Evolutionary conservation across 2,113 vertebrate species (phyloP).

Genomic region (Spea bombifrons): DNA sequence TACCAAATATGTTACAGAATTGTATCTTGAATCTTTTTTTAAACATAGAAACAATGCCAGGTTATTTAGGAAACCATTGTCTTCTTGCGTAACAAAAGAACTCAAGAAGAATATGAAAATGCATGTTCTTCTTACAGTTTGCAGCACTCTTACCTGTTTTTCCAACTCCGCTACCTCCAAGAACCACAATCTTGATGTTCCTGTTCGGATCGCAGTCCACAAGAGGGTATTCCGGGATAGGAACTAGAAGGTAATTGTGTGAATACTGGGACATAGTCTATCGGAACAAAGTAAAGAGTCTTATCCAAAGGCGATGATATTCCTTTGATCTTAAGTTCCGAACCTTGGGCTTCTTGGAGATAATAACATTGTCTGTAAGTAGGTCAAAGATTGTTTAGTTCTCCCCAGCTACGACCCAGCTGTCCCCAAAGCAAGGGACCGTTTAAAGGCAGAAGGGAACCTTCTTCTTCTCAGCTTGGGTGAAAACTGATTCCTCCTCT

Average conservation of each 20-base stretch:
- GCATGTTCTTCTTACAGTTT: too few relatives aligned
- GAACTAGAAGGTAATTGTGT: conserved; percentile 84
- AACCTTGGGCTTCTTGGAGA: conserved; percentile 43
- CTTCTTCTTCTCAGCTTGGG: conserved; percentile 52
- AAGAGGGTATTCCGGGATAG: conserved; percentile 83
- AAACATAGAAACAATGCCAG: too few relatives aligned
- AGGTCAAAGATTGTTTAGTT: conserved; percentile 30
- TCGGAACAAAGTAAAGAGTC: conserved; percentile 35
- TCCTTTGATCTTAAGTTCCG: conserved; percentile 12
- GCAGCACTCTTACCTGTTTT: conserved; percentile 76
- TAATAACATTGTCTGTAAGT: conserved; percentile 33
- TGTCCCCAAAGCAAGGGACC: conserved; percentile 20
- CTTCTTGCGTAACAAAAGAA: too few relatives aligned
- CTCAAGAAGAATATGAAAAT: too few relatives aligned
- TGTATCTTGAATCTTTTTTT: too few relatives aligned
- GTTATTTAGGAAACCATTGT: too few relatives aligned
- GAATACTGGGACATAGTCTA: conserved; percentile 80
- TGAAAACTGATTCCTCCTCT: conserved; percentile 61
- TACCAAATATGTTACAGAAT: too few relatives aligned
- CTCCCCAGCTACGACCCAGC: conserved; percentile 4
- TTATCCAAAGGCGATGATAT: conserved; percentile 31
- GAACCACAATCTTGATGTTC: conserved; percentile 85
- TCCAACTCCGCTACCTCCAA: conserved; percentile 83
- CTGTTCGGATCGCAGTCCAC: conserved; percentile 80
- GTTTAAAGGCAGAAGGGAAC: conserved; percentile 47